Base-by-base conservation (phyloP, 2,797 vertebrate genomes). In the Mico argentatus region DNA sequence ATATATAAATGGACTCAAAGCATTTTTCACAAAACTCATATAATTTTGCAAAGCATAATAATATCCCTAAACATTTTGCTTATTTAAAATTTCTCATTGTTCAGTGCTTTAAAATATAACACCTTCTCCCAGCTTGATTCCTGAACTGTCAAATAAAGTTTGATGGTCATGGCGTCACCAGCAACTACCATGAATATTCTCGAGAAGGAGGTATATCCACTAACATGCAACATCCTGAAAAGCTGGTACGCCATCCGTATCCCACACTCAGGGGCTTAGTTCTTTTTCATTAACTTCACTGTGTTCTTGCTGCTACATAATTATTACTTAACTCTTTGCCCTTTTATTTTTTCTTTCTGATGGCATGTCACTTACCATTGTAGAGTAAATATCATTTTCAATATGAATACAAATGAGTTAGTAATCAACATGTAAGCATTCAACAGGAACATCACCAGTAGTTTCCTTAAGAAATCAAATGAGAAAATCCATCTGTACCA, bases 111-210 rank as follows among this genome's bases (percentile, higher is more conserved):
- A 59, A 75, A 81, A 76, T 27, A 48, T 7, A 26, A 10, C 57
- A 61, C 11, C 7, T 13, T 30, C 59, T 88, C 41, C 86, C 19
- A 85, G 95, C 77, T 95, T 90, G 67, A 48, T 36, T 77, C 75
- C 72, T 87, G 84, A 90, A 24, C 84, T 87, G 61, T 48, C 91
- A 67, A 77, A n/a, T 94, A 48, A 91, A 95, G 50, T 83, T 90
- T 92, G 22, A 41, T 6, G 41, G 79, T 84, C 95, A 0, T 0
- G 64, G 67, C 80, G 52, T 82, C 22, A 61, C 2, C 39, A 41
- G 81, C 52, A 98, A 99, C 98, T 97, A 99, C 99, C 99, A 98
- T 97, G 99, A 99, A 70, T 99, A 99, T 91, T 98, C 98, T 81
- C 98, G 97, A 17, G 98, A 98, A 82, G 98, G 98, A 73, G 98